Conservation (phyloP, 2,888 invertebrate genomes). For the Drosophila macrospina region DNA sequence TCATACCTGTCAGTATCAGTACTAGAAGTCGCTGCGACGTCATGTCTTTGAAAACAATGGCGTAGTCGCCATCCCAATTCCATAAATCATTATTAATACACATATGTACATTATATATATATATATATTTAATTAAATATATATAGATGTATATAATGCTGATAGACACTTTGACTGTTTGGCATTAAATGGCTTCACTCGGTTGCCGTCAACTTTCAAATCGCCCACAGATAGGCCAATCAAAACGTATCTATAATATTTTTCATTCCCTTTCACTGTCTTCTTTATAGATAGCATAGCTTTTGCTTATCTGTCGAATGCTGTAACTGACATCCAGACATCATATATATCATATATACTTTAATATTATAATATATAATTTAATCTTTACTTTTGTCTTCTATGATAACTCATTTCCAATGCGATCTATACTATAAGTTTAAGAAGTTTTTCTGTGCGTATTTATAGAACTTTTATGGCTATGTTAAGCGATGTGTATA, state of each 20-base stretch:
- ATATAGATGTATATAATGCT: conserved; percentile 22
- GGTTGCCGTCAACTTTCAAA: neutral
- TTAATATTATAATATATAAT: too few relatives aligned
- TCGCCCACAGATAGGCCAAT: conserved; percentile 13
- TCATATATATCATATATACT: too few relatives aligned
- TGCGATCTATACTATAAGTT: too few relatives aligned
- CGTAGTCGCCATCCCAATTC: conserved; percentile 24
- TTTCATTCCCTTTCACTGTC: neutral
- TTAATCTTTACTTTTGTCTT: too few relatives aligned
- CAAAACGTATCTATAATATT: neutral
- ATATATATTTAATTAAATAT: too few relatives aligned
- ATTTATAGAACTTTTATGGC: too few relatives aligned
- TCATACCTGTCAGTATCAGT: conserved; percentile 35
- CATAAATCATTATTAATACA: conserved; percentile 51
- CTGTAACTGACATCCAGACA: neutral
- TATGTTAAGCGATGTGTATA: too few relatives aligned
- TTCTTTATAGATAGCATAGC: neutral
- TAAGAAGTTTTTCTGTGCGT: too few relatives aligned
- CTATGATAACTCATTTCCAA: too few relatives aligned
- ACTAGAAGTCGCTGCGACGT: conserved; percentile 32
- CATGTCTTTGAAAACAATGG: conserved; percentile 40
- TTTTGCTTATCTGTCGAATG: neutral
- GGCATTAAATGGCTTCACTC: conserved; percentile 17
- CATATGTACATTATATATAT: too few relatives aligned
- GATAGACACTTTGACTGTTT: conserved; percentile 51